Evolutionary conservation across 2,113 vertebrate species (phyloP), one percentile per base, ranked within the genome.

Genomic region (Mola mola): DNA sequence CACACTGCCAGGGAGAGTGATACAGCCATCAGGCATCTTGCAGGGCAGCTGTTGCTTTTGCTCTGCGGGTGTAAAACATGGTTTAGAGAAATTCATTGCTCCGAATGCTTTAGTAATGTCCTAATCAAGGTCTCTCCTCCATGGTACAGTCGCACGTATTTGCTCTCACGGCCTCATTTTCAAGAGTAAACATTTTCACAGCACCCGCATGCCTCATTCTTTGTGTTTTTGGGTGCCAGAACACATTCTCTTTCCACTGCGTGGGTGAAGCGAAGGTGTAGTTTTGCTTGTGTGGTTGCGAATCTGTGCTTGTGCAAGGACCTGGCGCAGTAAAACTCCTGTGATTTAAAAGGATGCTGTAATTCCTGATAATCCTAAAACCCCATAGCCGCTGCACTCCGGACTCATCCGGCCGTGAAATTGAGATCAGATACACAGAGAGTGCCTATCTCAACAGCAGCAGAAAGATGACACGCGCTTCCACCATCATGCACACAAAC

Each of bases 131-230:
- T 63, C 56, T 50, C 40, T 68, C 60, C 57, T 9, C 41, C n/a
- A n/a, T n/a, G 52, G 55, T 31, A 50, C 28, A 38, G 69, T 50
- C 49, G n/a, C n/a, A n/a, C 9, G 10, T 59, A 59, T 83, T 65
- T 24, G 65, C 79, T 78, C 84, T 81, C 75, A 71, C 71, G 36
- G 67, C 78, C 72, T 82, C 80, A 66, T 81, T 87, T 84, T 85
- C 72, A 82, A 87, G 78, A 77, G 78, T 83, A 88, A 90, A 91
- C 76, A 83, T 77, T 90, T 85, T 81, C 62, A 49, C 74, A 69
- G 86, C 88, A 90, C 51, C 83, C 83, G 79, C 81, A 87, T 61
- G 58, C 82, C 77, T 89, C 78, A 81, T 81, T n/a, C 80, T 61
- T 71, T 78, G 67, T 40, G 47, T 73, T 76, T 29, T 41, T 24